phyloP scores from a whole-genome alignment of 2,797 vertebrate genomes.

The Avahi laniger region DNA sequence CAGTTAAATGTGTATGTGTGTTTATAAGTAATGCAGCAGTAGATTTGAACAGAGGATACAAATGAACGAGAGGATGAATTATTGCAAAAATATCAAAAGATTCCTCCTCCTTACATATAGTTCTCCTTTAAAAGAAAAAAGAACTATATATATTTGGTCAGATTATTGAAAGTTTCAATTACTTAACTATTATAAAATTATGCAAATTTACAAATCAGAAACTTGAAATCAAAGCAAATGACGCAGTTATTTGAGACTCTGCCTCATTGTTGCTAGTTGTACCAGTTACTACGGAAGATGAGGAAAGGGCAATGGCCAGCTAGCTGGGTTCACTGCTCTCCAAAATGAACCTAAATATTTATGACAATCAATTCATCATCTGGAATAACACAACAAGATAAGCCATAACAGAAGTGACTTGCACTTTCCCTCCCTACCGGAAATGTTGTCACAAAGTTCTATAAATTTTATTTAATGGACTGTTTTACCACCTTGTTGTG shows the following conservation, averaged over 20 bases:
- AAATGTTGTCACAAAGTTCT: not conserved
- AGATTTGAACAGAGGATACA: not conserved
- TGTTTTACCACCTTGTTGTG: not conserved
- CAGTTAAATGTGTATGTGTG: not conserved
- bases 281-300: not conserved
- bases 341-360: not conserved
- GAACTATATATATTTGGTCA: not conserved
- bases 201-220: not conserved
- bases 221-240: not conserved
- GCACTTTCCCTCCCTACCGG: not conserved
- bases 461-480: slow-evolving; percentile 49
- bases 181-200: not conserved
- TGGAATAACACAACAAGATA: not conserved
- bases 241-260: not conserved
- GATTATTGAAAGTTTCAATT: slow-evolving; percentile 13
- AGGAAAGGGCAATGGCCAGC: not conserved
- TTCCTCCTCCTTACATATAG: not conserved
- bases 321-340: not conserved
- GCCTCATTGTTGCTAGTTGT: not conserved
- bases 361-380: slow-evolving; percentile 19
- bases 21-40: not conserved
- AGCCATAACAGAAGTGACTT: not conserved
- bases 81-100: not conserved
- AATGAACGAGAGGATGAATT: not conserved
- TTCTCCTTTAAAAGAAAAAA: not conserved